These are phyloP conservation scores for Bradysia coprophila DNA, from an alignment of 1,140 invertebrate species.

Conservation along the genomic window DNA sequence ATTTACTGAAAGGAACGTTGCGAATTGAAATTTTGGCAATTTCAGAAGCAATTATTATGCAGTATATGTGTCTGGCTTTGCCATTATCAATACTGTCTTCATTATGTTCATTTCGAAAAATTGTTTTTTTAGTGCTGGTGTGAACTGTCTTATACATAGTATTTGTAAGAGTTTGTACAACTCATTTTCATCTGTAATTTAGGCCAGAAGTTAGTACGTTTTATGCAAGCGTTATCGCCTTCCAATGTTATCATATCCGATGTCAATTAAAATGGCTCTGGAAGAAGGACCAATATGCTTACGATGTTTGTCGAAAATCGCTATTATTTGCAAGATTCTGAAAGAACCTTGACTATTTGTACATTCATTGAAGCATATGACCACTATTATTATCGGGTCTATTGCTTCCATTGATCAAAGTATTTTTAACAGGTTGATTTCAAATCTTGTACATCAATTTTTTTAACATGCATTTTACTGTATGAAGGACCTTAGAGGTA, in stretches of 20 bases:
- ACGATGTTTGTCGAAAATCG: constrained; percentile 29
- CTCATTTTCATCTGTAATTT: constrained; percentile 2
- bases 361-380: background rate
- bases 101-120: constrained; percentile 41
- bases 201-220: constrained; percentile 31
- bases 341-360: constrained; percentile 24
- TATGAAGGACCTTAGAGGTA: too few relatives aligned
- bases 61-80: constrained; percentile 43
- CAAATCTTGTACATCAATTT: constrained; percentile 13
- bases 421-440: constrained; percentile 53
- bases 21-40: constrained; percentile 68
- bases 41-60: constrained; percentile 54
- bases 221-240: constrained; percentile 32
- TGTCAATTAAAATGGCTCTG: constrained; percentile 40
- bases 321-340: constrained; percentile 39
- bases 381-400: background rate
- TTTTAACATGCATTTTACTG: too few relatives aligned
- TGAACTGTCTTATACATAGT: constrained; percentile 12
- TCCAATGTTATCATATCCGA: constrained; percentile 40
- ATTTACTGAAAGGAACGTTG: constrained; percentile 50
- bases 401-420: constrained; percentile 33
- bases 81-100: constrained; percentile 33
- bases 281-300: constrained; percentile 34
- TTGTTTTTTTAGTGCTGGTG: constrained; percentile 45
- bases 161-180: background rate